These are phyloP conservation scores for cat (Felis catus) DNA, from an alignment of 2,113 vertebrate genomes.

Conservation along the genomic window F.catus_Fca126_mat1.0 CM031416.1:110420001-110420500, in stretches of 20 bases:
- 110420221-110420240: slow-evolving; percentile 21
- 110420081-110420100: background rate
- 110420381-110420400: no score
- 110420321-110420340: no score
- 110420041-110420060: background rate
- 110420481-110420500: no score
- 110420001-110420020: background rate
- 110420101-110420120: background rate
- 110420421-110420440: no score
- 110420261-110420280: background rate
- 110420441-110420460: no score
- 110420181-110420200: background rate
- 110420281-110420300: background rate
- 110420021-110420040: background rate
- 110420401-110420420: no score
- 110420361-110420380: no score
- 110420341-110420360: no score
- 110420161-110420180: background rate
- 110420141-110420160: background rate
- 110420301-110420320: background rate
- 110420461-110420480: no score
- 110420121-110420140: background rate
- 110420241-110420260: background rate
- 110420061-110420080: background rate
- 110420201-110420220: background rate